Evolutionary conservation across 2,797 vertebrate genomes (phyloP).

Genomic region (Rhynchonycteris naso): DNA sequence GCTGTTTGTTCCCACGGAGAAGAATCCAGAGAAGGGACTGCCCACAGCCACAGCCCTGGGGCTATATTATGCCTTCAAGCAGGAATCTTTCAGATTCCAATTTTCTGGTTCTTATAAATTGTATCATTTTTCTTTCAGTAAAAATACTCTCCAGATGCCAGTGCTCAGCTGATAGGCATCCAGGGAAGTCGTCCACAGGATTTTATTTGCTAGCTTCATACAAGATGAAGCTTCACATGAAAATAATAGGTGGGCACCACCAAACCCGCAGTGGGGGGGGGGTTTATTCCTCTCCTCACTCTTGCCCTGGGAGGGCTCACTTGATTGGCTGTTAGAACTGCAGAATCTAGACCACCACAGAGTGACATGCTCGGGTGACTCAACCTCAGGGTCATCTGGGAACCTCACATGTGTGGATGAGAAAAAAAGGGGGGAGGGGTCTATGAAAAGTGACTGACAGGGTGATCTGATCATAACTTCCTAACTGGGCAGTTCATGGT

Average conservation of each 20-base stretch:
- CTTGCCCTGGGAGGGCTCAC: background rate
- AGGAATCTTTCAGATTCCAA: background rate
- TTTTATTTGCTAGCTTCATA: constrained; percentile 57
- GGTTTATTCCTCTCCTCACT: background rate
- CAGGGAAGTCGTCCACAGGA: constrained; percentile 46
- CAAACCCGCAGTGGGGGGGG: accelerated
- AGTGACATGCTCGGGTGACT: background rate
- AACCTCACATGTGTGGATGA: background rate
- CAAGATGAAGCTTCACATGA: constrained; percentile 13
- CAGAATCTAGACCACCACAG: accelerated
- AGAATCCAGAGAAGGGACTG: background rate
- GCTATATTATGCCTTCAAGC: accelerated
- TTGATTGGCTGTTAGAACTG: background rate
- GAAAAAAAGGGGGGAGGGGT: background rate
- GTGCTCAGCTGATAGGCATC: background rate
- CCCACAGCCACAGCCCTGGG: accelerated
- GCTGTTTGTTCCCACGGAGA: background rate
- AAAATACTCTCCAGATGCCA: background rate
- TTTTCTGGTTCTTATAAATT: background rate
- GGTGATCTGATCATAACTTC: background rate
- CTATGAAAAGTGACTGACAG: background rate
- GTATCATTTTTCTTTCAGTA: background rate
- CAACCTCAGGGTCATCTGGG: no score
- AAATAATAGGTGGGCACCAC: background rate
- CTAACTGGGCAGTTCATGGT: background rate